Percentiles rank a stretch among this genome's conserved stretches.
Evolutionary conservation across 2,888 invertebrate genomes (phyloP).

Genomic region (Dasypolia templi): DNA sequence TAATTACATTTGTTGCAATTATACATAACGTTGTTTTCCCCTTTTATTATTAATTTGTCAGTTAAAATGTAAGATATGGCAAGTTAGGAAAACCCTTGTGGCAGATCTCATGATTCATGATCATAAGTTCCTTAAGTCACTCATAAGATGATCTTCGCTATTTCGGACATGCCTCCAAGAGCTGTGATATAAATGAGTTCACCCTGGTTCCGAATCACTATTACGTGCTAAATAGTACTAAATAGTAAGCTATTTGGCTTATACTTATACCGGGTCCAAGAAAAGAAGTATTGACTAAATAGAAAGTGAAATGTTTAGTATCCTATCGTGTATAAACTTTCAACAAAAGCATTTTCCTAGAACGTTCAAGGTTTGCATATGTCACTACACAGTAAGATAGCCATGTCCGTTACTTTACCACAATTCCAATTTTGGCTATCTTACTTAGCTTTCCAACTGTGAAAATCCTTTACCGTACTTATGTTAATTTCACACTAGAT

Average conservation of each 20-base stretch:
- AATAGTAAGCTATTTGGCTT: not conserved
- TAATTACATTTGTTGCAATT: conserved; percentile 1
- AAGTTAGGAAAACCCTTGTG: not conserved
- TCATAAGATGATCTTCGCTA: not conserved
- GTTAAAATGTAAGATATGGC: not conserved
- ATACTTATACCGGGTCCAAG: not conserved
- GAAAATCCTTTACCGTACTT: conserved; percentile 46
- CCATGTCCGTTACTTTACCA: conserved; percentile 48
- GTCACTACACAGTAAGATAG: conserved; percentile 28
- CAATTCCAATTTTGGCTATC: conserved; percentile 54
- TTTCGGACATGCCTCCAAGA: not conserved
- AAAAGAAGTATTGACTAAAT: not conserved
- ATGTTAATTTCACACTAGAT: conserved; percentile 51
- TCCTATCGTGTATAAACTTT: not conserved
- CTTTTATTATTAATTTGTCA: not conserved
- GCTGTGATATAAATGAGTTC: not conserved
- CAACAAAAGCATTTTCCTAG: conserved; percentile 45
- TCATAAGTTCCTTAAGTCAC: not conserved
- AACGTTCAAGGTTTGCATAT: conserved; percentile 38
- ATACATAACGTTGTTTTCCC: not conserved
- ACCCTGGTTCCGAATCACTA: not conserved
- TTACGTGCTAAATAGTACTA: too few relatives aligned
- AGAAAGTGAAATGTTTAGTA: not conserved
- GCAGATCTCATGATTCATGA: not conserved
- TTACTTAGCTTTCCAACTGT: conserved; percentile 53